phyloP scores from a whole-genome alignment of 2,888 invertebrate species.

The Priocnemis perturbator region DNA sequence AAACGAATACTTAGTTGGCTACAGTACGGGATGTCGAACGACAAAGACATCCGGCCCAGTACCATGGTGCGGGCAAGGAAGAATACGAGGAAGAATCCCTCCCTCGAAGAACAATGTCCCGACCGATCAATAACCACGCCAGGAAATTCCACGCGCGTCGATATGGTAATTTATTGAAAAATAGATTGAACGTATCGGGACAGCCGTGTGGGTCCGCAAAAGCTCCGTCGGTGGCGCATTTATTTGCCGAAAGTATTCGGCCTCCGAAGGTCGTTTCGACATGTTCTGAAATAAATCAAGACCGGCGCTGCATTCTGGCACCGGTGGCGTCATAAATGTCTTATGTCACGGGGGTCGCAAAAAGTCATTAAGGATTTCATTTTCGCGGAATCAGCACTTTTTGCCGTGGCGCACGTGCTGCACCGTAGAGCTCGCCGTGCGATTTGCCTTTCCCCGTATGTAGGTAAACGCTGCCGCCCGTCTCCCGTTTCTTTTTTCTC shows the following conservation, averaged over 20 bases:
- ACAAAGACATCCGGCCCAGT: no score
- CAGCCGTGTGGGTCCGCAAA: neutral
- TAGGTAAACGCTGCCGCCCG: no score
- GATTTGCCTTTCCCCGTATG: no score
- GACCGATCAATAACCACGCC: conserved; percentile 45
- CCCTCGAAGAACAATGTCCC: conserved; percentile 30
- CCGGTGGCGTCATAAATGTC: conserved; percentile 8
- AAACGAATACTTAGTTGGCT: no score
- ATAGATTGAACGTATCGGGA: conserved; percentile 37
- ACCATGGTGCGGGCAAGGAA: no score
- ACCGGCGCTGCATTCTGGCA: no score
- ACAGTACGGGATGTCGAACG: neutral
- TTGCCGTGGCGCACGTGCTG: no score
- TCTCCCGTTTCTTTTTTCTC: no score
- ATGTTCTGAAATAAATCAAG: conserved; percentile 52
- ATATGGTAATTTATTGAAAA: conserved; percentile 36
- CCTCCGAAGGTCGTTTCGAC: conserved; percentile 58
- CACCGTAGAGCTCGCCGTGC: no score
- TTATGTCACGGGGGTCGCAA: neutral
- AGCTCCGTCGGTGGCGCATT: conserved; percentile 1
- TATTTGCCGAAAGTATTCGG: conserved; percentile 24
- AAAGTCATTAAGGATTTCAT: no score
- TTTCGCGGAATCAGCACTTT: no score
- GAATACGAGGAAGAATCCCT: neutral
- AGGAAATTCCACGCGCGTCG: conserved; percentile 38